Base-by-base conservation (phyloP, 2,797 vertebrate species). In the Selene dorsalis region DNA sequence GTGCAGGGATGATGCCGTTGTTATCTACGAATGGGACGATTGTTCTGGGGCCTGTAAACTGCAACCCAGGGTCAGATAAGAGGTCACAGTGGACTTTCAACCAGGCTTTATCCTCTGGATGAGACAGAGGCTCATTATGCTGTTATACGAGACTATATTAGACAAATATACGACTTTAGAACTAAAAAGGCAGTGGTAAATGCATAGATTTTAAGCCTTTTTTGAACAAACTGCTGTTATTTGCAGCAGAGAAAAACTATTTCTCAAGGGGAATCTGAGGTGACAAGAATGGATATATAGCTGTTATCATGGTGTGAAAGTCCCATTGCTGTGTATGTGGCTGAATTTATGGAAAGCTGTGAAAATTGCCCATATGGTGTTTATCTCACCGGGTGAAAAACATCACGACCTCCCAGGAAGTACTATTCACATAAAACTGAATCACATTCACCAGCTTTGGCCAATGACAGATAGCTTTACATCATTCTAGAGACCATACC, bases 381-480 rank as follows among this genome's bases (percentile, higher is more conserved):
- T 93, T 89, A 92, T 92, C 87, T 91, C 87, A 80, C 65, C 26
- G 22, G 75, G 80, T 84, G 85, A 78, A 88, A 88, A 87, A 88
- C 83, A 89, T 61, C 73, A 60, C 82, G 91, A 95, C 92, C 93
- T 93, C 93, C 92, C 91, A 93, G 88, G 83, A 89, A 89, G 91
- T 82, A 69, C 84, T 38, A 89, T 92, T 94, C 90, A 90, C 82
- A 91, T 87, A 80, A 88, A 89, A 90, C 87, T 84, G 84, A 93
- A 92, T 88, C 90, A 88, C 93, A 88, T 88, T 93, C 85, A 88
- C 73, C 13, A 45, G 75, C 87, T 89, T 84, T 85, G 77, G 75
- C 88, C 78, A 87, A 57, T 92, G 92, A 93, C 89, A 89, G 92
- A 93, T 91, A 91, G 88, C 90, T 92, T 94, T 89, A 91, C 91